Percentiles rank a stretch among this genome's conserved stretches.
phyloP scores from a whole-genome alignment of 2,888 invertebrate genomes.

The Pherbina coryleti region DNA sequence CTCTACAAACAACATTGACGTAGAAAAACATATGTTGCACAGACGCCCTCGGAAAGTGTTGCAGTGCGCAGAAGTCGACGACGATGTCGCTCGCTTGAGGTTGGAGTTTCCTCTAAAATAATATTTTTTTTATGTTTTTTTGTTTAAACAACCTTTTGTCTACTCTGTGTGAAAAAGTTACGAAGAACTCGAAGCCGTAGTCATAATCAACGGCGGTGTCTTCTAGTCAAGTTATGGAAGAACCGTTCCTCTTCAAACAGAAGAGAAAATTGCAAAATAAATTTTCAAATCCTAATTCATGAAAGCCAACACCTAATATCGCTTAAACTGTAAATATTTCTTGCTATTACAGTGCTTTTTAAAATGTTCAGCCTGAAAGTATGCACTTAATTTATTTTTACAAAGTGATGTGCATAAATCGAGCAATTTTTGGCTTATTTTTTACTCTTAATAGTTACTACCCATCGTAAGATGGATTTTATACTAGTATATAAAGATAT shows the following conservation, averaged over 20 bases:
- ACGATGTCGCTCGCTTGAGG: not conserved
- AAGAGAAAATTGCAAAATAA: no score
- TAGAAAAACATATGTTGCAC: slow-evolving; percentile 25
- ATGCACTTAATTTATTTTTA: no score
- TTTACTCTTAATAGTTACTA: no score
- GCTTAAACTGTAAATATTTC: no score
- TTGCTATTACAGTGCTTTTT: no score
- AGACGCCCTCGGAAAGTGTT: slow-evolving; percentile 16
- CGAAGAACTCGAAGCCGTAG: not conserved
- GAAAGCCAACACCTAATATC: no score
- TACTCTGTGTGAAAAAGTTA: not conserved
- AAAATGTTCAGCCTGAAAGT: no score
- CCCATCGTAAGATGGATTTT: no score
- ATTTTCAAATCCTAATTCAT: no score
- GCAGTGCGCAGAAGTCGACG: slow-evolving; percentile 5
- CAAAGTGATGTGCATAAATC: no score
- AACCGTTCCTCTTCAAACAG: not conserved
- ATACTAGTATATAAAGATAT: no score
- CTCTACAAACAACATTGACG: not conserved
- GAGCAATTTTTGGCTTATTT: no score
- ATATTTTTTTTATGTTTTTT: not conserved
- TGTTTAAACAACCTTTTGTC: not conserved
- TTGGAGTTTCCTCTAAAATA: not conserved
- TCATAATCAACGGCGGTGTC: not conserved
- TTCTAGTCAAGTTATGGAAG: not conserved